Conservation (phyloP, 2,888 invertebrate genomes). For the Phragmatobia fuliginosa region DNA sequence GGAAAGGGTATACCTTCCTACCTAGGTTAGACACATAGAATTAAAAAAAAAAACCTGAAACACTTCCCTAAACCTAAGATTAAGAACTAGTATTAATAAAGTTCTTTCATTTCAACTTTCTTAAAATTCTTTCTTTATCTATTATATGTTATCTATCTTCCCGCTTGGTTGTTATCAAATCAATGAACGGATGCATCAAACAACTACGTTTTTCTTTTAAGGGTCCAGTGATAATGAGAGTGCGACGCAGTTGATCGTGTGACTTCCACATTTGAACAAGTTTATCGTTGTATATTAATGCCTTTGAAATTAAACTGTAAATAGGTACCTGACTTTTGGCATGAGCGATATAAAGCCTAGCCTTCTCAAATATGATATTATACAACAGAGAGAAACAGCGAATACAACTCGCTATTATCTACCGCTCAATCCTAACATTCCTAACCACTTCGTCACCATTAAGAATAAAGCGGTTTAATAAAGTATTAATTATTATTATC, state of each 20-base stretch:
- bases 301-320: no score
- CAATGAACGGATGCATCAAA: slow-evolving; percentile 19
- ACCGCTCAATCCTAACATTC: not conserved
- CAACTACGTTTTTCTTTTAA: slow-evolving; percentile 35
- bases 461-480: not conserved
- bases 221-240: slow-evolving; percentile 37
- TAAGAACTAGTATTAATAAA: not conserved
- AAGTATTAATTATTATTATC: not conserved
- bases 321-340: no score
- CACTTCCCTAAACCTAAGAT: not conserved
- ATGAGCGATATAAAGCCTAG: no score
- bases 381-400: no score
- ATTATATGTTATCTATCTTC: not conserved
- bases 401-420: no score
- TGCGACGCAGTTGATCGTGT: slow-evolving; percentile 36
- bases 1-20: no score
- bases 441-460: not conserved
- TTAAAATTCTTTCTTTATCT: not conserved
- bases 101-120: not conserved
- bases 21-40: no score
- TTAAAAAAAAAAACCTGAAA: no score
- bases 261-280: not conserved
- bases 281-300: not conserved
- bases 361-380: no score
- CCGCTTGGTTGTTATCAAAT: not conserved